These are phyloP conservation scores for Melinaea marsaeus DNA, from an alignment of 2,888 invertebrate genomes.

Conservation along the genomic window DNA sequence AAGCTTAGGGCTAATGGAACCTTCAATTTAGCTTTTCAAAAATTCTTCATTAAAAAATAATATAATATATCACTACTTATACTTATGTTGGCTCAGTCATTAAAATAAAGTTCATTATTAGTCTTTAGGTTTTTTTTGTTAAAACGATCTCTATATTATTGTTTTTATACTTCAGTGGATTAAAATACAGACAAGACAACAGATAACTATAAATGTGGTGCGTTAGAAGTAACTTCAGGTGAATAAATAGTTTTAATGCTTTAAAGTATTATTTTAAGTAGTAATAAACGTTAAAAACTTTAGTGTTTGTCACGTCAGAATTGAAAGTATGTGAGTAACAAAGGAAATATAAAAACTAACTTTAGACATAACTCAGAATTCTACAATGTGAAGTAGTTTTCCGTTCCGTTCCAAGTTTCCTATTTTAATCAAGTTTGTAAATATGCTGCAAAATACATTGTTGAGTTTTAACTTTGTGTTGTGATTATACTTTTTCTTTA, in stretches of 20 bases:
- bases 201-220: background rate
- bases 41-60: too few species aligned
- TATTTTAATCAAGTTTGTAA: slow-evolving; percentile 22
- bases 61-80: too few species aligned
- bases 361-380: slow-evolving; percentile 18
- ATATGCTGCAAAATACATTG: slow-evolving; percentile 15
- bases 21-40: too few species aligned
- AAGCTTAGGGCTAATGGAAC: too few species aligned
- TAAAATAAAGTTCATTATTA: too few species aligned
- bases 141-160: background rate
- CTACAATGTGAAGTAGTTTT: slow-evolving; percentile 23
- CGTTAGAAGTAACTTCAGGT: background rate
- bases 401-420: slow-evolving; percentile 19
- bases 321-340: slow-evolving; percentile 19
- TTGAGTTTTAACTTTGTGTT: slow-evolving; percentile 16
- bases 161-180: background rate
- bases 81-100: too few species aligned
- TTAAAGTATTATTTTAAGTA: background rate
- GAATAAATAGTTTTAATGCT: background rate
- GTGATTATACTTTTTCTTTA: background rate
- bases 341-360: slow-evolving; percentile 19
- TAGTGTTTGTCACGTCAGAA: slow-evolving; percentile 10
- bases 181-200: background rate
- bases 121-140: too few species aligned
- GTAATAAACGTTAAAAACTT: slow-evolving; percentile 2